phyloP scores from a whole-genome alignment of 2,888 invertebrate genomes.

The Himalopsyche japonica region DNA sequence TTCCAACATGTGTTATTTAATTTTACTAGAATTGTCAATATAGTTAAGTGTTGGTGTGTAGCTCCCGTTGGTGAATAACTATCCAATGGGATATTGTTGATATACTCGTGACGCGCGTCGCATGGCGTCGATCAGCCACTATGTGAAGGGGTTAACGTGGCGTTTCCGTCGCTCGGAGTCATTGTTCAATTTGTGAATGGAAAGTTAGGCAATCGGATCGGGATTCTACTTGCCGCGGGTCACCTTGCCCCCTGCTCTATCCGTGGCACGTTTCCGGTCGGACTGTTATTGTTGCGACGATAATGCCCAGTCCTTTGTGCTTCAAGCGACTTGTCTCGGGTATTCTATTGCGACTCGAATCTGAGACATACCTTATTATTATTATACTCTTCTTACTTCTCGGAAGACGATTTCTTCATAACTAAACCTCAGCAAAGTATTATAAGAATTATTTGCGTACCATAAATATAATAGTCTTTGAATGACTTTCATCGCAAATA shows the following conservation, averaged over 20 bases:
- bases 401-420: too few relatives aligned
- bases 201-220: slow-evolving; percentile 21
- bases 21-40: too few relatives aligned
- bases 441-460: too few relatives aligned
- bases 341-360: background rate
- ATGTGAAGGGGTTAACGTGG: background rate
- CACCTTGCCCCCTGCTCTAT: slow-evolving; percentile 3
- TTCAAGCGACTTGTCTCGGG: background rate
- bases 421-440: too few relatives aligned
- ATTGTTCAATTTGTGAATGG: slow-evolving; percentile 30
- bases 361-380: too few relatives aligned
- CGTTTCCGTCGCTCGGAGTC: slow-evolving; percentile 18
- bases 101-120: background rate
- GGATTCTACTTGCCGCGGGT: background rate
- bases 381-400: too few relatives aligned
- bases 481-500: too few relatives aligned
- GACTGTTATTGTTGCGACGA: background rate
- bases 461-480: too few relatives aligned
- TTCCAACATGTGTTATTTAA: too few relatives aligned
- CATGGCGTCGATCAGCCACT: background rate
- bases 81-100: background rate
- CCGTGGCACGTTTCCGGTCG: background rate
- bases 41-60: too few relatives aligned
- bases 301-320: background rate
- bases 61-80: too few relatives aligned